These are phyloP conservation scores for Lacanobia oleracea DNA, from an alignment of 2,888 invertebrate species.

Conservation along the genomic window DNA sequence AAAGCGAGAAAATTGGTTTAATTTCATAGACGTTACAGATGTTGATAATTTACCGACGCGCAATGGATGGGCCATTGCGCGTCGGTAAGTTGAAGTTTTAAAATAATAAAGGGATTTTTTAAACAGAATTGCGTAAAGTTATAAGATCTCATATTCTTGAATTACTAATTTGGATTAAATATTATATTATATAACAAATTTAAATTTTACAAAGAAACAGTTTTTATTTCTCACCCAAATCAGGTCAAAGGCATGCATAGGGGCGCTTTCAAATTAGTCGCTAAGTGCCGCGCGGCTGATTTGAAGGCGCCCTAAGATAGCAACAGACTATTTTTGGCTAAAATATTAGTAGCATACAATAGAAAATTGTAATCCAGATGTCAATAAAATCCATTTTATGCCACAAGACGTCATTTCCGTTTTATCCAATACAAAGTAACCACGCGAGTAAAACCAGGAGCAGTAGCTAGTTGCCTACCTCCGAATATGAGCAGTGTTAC, in stretches of 20 bases:
- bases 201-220: no score
- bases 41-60: no score
- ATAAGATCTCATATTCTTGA: neutral
- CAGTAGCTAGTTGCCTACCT: conserved; percentile 38
- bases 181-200: no score
- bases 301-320: no score
- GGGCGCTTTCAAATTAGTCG: no score
- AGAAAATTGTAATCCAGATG: neutral
- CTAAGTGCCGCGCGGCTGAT: no score
- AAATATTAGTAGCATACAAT: conserved; percentile 1
- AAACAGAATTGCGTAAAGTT: neutral
- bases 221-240: no score
- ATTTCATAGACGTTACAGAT: neutral
- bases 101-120: neutral
- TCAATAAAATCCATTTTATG: conserved; percentile 15
- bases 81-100: neutral
- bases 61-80: no score
- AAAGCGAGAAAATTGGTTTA: no score
- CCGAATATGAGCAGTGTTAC: conserved; percentile 57
- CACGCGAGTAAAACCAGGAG: conserved; percentile 14
- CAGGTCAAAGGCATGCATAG: no score
- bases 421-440: conserved; percentile 24
- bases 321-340: no score
- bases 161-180: no score
- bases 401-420: neutral